Percentiles rank a stretch among this genome's conserved stretches.
phyloP scores from a whole-genome alignment of 2,113 vertebrate species.

The Chaenogobius annularis region DNA sequence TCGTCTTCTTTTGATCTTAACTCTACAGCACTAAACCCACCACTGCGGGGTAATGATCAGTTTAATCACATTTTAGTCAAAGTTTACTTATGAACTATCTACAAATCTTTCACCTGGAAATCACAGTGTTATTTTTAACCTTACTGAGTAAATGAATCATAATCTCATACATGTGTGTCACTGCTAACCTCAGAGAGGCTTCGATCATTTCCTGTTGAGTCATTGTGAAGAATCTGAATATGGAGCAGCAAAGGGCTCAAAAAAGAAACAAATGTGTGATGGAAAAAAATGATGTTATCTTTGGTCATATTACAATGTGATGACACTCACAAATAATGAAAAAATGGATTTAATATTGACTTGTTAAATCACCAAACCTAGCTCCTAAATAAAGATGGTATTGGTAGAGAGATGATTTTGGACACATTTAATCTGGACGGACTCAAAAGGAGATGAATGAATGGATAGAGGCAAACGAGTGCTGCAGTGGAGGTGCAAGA shows the following conservation, averaged over 20 bases:
- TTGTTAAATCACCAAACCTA: too few species aligned
- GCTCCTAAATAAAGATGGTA: too few species aligned
- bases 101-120: neutral
- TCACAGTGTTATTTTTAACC: neutral
- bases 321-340: neutral
- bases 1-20: too few species aligned
- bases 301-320: neutral
- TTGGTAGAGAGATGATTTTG: too few species aligned
- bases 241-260: neutral
- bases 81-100: neutral
- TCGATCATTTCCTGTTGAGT: conserved; percentile 6
- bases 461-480: too few species aligned
- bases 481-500: too few species aligned
- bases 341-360: neutral
- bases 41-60: too few species aligned
- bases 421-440: too few species aligned
- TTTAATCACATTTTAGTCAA: too few species aligned
- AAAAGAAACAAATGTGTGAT: conserved; percentile 7
- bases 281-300: neutral
- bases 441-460: too few species aligned
- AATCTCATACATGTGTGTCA: conserved; percentile 1
- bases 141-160: neutral
- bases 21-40: too few species aligned
- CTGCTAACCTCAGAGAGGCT: neutral
- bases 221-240: neutral